phyloP scores from a whole-genome alignment of 2,113 vertebrate species.

The Macquaria ambigua region DNA sequence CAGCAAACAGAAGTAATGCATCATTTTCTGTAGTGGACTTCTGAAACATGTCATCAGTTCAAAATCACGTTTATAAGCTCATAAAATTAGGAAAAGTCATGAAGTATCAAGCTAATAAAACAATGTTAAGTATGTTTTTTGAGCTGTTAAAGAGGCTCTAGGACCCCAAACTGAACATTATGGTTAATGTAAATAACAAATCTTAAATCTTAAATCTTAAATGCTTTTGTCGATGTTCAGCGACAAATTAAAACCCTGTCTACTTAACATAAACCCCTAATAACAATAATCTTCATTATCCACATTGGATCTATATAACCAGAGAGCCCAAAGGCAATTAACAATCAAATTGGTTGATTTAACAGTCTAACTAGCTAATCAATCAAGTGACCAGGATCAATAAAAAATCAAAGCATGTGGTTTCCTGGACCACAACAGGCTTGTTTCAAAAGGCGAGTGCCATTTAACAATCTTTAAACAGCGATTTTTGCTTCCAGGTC shows the following conservation, averaged over 20 bases:
- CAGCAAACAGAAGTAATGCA: not conserved
- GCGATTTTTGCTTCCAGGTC: not conserved
- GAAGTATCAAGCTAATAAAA: not conserved
- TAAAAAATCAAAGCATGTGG: constrained; percentile 23
- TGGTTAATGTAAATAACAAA: not conserved
- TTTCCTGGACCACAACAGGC: not conserved
- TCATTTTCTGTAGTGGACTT: no score
- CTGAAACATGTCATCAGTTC: not conserved
- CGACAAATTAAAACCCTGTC: not conserved
- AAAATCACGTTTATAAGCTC: not conserved
- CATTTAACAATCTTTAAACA: not conserved
- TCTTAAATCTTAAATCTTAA: no score
- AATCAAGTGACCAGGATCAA: constrained; percentile 34
- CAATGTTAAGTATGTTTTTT: not conserved
- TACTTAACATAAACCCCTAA: not conserved
- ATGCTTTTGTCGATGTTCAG: not conserved
- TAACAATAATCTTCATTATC: constrained; percentile 18
- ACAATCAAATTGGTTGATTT: constrained; percentile 11
- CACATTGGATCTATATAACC: constrained; percentile 7
- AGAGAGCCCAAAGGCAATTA: constrained; percentile 17
- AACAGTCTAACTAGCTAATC: constrained; percentile 1
- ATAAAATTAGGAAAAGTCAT: not conserved
- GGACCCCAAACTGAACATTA: not conserved
- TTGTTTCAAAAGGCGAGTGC: not conserved
- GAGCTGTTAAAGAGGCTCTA: not conserved